These are phyloP conservation scores for Homarus gammarus DNA, from an alignment of 2,888 invertebrate genomes.

Conservation along the genomic window DNA sequence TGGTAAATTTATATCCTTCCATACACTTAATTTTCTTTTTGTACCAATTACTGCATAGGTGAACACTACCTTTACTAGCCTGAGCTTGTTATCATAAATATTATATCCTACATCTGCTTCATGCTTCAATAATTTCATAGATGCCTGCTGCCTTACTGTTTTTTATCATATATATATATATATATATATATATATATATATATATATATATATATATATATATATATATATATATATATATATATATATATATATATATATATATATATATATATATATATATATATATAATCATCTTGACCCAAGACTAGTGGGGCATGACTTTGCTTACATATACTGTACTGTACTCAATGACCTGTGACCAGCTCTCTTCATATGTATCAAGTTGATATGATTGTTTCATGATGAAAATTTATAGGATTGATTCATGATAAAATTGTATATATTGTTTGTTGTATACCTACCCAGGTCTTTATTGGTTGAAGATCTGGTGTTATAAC, in stretches of 20 bases:
- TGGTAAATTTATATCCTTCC: background rate
- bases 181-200: too few species aligned
- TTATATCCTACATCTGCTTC: background rate
- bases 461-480: background rate
- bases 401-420: constrained; percentile 35
- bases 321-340: constrained; percentile 20
- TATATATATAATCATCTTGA: too few species aligned
- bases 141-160: background rate
- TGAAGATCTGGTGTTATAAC: background rate
- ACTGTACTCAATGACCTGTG: constrained; percentile 53
- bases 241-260: too few species aligned
- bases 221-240: too few species aligned
- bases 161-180: too few species aligned
- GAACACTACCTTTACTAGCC: background rate
- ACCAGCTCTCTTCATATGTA: constrained; percentile 72
- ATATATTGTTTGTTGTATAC: constrained; percentile 21
- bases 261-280: too few species aligned
- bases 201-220: too few species aligned
- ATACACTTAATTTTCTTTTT: background rate
- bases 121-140: background rate
- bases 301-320: constrained; percentile 64
- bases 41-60: background rate
- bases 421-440: constrained; percentile 21
- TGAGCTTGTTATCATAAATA: background rate
- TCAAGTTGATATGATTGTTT: constrained; percentile 39